Percentiles rank a stretch among this genome's conserved stretches.
Evolutionary conservation across 2,888 invertebrate species (phyloP).

Genomic region (Polyommatus icarus): DNA sequence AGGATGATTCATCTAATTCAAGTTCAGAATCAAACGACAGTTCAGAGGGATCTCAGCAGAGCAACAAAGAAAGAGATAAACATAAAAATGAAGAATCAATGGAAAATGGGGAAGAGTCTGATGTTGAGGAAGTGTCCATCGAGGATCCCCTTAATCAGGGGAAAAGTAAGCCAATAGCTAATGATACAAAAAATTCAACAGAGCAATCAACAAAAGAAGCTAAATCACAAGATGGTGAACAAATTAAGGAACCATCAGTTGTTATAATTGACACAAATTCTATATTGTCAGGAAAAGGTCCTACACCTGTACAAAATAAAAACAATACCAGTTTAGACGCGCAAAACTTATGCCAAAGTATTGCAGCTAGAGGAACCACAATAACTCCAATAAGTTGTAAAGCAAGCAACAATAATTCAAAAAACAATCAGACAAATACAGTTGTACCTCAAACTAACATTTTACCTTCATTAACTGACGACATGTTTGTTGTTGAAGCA

Average conservation of each 20-base stretch:
- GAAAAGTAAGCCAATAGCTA: conserved; percentile 81
- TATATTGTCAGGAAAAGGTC: conserved; percentile 66
- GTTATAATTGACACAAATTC: conserved; percentile 94
- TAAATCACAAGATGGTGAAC: conserved; percentile 60
- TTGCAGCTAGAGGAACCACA: conserved; percentile 78
- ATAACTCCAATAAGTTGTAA: conserved; percentile 73
- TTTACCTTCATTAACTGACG: conserved; percentile 92
- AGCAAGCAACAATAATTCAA: conserved; percentile 42
- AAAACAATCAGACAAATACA: conserved; percentile 43
- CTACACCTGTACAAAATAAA: conserved; percentile 51
- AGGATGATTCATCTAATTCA: conserved; percentile 79
- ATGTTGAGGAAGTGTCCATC: conserved; percentile 84
- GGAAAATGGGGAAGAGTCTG: conserved; percentile 82
- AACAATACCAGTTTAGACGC: conserved; percentile 56
- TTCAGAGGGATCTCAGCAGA: conserved; percentile 79
- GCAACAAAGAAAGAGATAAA: conserved; percentile 75
- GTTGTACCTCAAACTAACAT: conserved; percentile 69
- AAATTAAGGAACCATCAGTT: conserved; percentile 88
- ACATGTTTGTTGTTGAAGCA: conserved; percentile 95
- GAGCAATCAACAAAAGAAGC: conserved; percentile 83
- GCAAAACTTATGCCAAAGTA: conserved; percentile 71
- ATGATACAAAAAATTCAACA: conserved; percentile 86
- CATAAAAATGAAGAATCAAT: conserved; percentile 64
- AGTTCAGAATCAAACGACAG: conserved; percentile 77
- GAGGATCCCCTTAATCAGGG: conserved; percentile 82